These are phyloP conservation scores for Chaenocephalus aceratus DNA, from an alignment of 2,113 vertebrate genomes.

Conservation along the genomic window DNA sequence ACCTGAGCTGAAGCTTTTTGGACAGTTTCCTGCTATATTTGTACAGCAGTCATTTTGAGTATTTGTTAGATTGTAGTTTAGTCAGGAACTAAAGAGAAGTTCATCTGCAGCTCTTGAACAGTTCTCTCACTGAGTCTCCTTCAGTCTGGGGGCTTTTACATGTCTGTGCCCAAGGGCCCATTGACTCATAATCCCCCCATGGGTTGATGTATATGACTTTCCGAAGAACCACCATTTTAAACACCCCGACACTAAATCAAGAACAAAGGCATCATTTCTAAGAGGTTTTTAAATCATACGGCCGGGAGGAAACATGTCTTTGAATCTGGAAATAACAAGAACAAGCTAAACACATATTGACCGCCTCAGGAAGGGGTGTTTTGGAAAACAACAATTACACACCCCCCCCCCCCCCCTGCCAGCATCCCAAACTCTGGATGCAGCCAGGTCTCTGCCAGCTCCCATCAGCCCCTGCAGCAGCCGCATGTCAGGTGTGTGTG, in stretches of 20 bases:
- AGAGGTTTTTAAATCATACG: background rate
- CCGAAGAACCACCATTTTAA: background rate
- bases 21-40: no score
- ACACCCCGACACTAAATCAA: background rate
- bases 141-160: background rate
- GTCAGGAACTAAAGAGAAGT: constrained; percentile 3
- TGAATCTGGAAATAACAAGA: background rate
- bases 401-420: constrained; percentile 27
- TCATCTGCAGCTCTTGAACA: background rate
- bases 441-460: constrained; percentile 11
- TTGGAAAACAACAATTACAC: background rate
- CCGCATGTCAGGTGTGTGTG: constrained; percentile 41
- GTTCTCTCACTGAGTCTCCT: background rate
- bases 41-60: no score
- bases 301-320: background rate
- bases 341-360: background rate
- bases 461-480: constrained; percentile 32
- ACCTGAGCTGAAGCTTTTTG: background rate
- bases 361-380: constrained; percentile 4
- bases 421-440: constrained; percentile 51
- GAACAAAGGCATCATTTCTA: background rate
- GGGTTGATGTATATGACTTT: background rate
- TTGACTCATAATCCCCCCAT: constrained; percentile 5
- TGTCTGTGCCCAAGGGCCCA: background rate
- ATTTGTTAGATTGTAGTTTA: no score